These are phyloP conservation scores for Hestina assimilis DNA, from an alignment of 1,140 invertebrate genomes.

Conservation along the genomic window DNA sequence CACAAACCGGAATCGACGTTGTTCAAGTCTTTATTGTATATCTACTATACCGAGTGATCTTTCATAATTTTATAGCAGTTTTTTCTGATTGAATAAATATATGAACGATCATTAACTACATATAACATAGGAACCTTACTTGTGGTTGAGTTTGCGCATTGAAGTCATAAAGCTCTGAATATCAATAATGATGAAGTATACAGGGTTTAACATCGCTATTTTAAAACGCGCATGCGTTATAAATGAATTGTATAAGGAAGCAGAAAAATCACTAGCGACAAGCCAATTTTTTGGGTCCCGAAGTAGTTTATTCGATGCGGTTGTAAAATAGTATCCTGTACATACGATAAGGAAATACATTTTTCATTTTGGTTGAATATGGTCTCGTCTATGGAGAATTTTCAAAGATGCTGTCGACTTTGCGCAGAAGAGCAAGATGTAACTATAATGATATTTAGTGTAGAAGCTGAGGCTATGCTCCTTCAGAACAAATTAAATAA, in stretches of 20 bases:
- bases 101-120: too few species aligned
- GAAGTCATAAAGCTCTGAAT: constrained; percentile 20
- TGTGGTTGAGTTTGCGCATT: constrained; percentile 41
- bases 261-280: constrained; percentile 51
- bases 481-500: constrained; percentile 69
- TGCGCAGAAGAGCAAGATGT: constrained; percentile 71
- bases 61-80: too few species aligned
- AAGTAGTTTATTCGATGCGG: not conserved
- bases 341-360: constrained; percentile 1
- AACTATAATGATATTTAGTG: constrained; percentile 73
- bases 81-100: too few species aligned
- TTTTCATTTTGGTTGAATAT: constrained; percentile 7
- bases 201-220: constrained; percentile 49
- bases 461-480: constrained; percentile 69
- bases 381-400: constrained; percentile 39
- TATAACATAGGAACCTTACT: too few species aligned
- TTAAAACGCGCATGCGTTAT: constrained; percentile 61
- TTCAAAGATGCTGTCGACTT: constrained; percentile 68
- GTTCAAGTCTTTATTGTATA: too few species aligned
- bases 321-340: not conserved
- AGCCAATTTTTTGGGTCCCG: not conserved
- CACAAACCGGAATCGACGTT: too few species aligned
- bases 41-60: too few species aligned
- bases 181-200: constrained; percentile 56
- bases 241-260: constrained; percentile 31